Evolutionary conservation across 1,140 invertebrate genomes (phyloP), one percentile per base, ranked within the genome.

Genomic region (Macrobrachium nipponense): DNA sequence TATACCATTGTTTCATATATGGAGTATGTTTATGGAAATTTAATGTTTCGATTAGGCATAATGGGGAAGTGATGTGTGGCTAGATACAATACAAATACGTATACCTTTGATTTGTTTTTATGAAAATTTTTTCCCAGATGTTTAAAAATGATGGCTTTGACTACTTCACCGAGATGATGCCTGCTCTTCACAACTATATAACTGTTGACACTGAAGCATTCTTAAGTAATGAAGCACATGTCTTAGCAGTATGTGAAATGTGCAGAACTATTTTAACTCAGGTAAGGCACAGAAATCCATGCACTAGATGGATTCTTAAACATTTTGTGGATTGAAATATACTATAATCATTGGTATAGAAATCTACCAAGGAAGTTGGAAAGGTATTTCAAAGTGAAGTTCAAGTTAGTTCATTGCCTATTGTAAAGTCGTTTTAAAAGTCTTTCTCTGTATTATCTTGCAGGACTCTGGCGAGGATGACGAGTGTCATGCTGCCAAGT

Each of bases 121-220:
- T 43, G n/a, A 75, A 75, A 75, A 14, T n/a, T 2, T 2, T 59
- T 10, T 10, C 60, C 0, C 90, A 94, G 91, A 93, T 98, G 81
- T 98, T 99, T 90, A 95, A 97, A 91, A 97, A 97, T 90, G 97
- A 98, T 91, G 98, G 97, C 43, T 94, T 96, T 82, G 98, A 99
- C 91, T 99, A 98, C 92, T 99, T 99, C 91, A 97, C 95, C 68
- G 98, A 99, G 89, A 99, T 99, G 96, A 99, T 99, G 97, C 97
- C 98, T 59, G 96, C 97, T 3, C 93, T 99, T 18, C 98, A 99
- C 91, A 99, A 99, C 92, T 99, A 99, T 91, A 95, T 99, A 44
- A 98, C 97, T 3, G 95, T 99, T 14, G 98, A 99, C 91, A 98
- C 97, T 10, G 94, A 95, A 66, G 96, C 95, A 17, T 99, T 99